Conservation (phyloP, 2,888 invertebrate species). For the Agriopis leucophaearia region DNA sequence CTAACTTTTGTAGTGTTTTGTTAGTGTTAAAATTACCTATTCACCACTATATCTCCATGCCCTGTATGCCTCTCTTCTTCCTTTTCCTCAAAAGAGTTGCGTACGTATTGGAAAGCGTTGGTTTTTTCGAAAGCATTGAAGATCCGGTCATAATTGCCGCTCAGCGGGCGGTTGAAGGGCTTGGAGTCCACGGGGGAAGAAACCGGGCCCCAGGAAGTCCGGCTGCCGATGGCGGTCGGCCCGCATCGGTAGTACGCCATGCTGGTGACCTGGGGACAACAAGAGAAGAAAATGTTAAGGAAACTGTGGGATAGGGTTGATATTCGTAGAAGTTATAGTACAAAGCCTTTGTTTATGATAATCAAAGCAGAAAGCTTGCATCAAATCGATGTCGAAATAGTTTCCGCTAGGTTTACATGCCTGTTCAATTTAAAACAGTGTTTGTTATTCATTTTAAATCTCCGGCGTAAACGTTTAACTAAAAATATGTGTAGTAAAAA, state of each 20-base stretch:
- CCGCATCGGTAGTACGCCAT: constrained; percentile 83
- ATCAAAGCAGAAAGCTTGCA: too few relatives aligned
- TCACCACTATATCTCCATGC: constrained; percentile 77
- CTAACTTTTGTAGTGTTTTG: neutral
- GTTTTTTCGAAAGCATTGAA: constrained; percentile 83
- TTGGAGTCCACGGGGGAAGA: constrained; percentile 75
- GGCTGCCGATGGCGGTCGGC: constrained; percentile 78
- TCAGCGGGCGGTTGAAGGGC: constrained; percentile 75
- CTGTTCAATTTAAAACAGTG: too few relatives aligned
- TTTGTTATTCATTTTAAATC: too few relatives aligned
- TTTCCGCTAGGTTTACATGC: too few relatives aligned
- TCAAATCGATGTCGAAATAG: too few relatives aligned
- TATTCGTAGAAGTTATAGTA: too few relatives aligned
- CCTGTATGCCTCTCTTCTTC: constrained; percentile 71
- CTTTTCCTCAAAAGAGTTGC: constrained; percentile 44
- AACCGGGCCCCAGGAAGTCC: constrained; percentile 86
- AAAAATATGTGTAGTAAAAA: too few relatives aligned
- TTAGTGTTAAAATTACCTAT: constrained; percentile 46
- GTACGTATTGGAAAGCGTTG: constrained; percentile 75
- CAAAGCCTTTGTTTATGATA: too few relatives aligned
- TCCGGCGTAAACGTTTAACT: too few relatives aligned
- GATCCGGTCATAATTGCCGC: constrained; percentile 82
- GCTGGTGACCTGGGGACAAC: constrained; percentile 58
- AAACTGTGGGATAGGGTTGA: too few relatives aligned
- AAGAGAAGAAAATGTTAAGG: constrained; percentile 36